phyloP scores from a whole-genome alignment of 2,888 invertebrate species.

The Nemotelus pantherinus region DNA sequence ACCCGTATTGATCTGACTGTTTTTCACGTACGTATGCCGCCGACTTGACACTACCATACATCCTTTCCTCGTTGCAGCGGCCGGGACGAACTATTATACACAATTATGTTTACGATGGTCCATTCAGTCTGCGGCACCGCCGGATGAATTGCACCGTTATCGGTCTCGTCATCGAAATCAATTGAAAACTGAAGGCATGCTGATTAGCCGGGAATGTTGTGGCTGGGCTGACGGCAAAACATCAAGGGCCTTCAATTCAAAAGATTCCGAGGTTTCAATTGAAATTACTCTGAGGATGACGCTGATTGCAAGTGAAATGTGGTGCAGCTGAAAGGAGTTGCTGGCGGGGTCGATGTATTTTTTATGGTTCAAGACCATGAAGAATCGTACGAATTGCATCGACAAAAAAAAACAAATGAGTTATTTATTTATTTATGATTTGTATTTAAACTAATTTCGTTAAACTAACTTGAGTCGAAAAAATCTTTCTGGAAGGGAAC shows the following conservation, averaged over 20 bases:
- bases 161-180: constrained; percentile 33
- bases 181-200: constrained; percentile 38
- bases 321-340: not conserved
- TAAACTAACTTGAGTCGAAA: not conserved
- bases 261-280: constrained; percentile 30
- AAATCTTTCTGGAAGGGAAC: not conserved
- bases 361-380: too few relatives aligned
- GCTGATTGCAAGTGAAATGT: not conserved
- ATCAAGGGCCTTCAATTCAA: constrained; percentile 26
- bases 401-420: not conserved
- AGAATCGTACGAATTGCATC: too few relatives aligned
- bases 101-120: too few relatives aligned
- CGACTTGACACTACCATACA: constrained; percentile 24
- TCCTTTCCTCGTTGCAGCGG: not conserved
- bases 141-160: constrained; percentile 24
- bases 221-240: constrained; percentile 15
- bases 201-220: constrained; percentile 27
- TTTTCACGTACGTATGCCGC: not conserved
- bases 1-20: constrained; percentile 25
- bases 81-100: too few relatives aligned
- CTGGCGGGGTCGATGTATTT: not conserved
- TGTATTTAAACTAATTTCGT: not conserved
- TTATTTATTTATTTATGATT: not conserved
- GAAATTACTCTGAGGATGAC: constrained; percentile 15
- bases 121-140: too few relatives aligned